Conservation (phyloP, 2,888 invertebrate genomes). For the Ormia ochracea region DNA sequence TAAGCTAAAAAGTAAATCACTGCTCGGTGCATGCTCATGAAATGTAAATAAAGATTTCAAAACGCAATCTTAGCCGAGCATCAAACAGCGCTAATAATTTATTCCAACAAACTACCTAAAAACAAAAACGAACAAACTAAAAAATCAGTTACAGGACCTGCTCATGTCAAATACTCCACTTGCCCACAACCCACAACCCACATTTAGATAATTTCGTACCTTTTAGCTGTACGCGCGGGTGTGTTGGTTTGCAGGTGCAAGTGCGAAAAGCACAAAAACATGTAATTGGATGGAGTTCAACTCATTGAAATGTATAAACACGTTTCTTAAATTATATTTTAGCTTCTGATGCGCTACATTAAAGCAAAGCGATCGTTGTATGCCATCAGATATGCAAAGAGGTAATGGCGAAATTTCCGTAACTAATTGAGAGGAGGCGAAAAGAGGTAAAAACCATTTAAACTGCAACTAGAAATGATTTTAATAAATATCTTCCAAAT, state of each 20-base stretch:
- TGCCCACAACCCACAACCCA: not conserved
- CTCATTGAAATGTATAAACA: constrained; percentile 62
- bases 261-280: constrained; percentile 29
- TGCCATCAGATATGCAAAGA: too few relatives aligned
- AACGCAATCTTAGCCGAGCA: constrained; percentile 58
- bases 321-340: constrained; percentile 54
- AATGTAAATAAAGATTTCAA: constrained; percentile 71
- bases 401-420: too few relatives aligned
- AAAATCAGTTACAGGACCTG: constrained; percentile 49
- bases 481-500: too few relatives aligned
- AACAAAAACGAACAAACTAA: constrained; percentile 35
- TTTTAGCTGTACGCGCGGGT: constrained; percentile 1
- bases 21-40: constrained; percentile 69
- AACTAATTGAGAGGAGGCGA: too few relatives aligned
- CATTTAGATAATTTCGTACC: constrained; percentile 19
- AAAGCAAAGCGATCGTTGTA: not conserved
- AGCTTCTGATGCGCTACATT: constrained; percentile 33
- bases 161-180: not conserved
- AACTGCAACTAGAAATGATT: too few relatives aligned
- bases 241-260: not conserved
- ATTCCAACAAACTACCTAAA: constrained; percentile 65
- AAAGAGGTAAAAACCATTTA: too few relatives aligned
- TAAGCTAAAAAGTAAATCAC: constrained; percentile 76
- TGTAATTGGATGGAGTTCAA: constrained; percentile 55
- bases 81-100: constrained; percentile 70